A percentile compares a stretch with the other conserved stretches of the same genome.
Evolutionary conservation across 1,140 invertebrate genomes (phyloP).

Genomic region (Lepidurus couesii): DNA sequence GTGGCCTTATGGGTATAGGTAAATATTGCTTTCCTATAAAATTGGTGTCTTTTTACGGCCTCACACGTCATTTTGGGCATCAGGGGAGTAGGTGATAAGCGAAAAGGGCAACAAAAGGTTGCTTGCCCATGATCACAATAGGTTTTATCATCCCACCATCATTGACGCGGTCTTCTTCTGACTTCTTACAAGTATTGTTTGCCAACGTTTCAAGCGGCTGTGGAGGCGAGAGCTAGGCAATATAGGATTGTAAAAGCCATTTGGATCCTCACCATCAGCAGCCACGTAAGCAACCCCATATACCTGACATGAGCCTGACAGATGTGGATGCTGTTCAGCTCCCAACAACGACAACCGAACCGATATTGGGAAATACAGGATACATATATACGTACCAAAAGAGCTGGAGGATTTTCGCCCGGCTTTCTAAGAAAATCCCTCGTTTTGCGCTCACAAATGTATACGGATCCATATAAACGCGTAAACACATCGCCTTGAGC

Average conservation of each 20-base stretch:
- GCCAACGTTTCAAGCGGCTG: neutral
- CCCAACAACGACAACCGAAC: neutral
- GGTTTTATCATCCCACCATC: neutral
- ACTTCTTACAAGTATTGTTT: neutral
- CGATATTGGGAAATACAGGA: neutral
- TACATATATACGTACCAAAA: neutral
- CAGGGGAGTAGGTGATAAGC: neutral
- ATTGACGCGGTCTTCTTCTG: constrained; percentile 1
- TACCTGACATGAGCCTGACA: constrained; percentile 18
- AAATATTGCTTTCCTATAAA: neutral
- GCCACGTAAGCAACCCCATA: constrained; percentile 13
- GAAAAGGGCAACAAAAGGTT: neutral
- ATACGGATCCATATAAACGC: neutral
- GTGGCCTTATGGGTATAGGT: neutral
- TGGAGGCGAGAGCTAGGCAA: neutral
- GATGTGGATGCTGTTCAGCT: constrained; percentile 4
- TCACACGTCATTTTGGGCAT: neutral
- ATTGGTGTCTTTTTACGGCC: neutral
- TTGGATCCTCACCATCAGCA: neutral
- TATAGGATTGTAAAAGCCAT: neutral
- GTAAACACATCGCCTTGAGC: neutral
- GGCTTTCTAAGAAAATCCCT: neutral
- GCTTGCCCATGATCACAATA: neutral
- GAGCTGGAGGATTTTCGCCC: neutral
- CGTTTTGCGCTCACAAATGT: neutral